phyloP scores from a whole-genome alignment of 2,888 invertebrate species.

The Morpho helenor region DNA sequence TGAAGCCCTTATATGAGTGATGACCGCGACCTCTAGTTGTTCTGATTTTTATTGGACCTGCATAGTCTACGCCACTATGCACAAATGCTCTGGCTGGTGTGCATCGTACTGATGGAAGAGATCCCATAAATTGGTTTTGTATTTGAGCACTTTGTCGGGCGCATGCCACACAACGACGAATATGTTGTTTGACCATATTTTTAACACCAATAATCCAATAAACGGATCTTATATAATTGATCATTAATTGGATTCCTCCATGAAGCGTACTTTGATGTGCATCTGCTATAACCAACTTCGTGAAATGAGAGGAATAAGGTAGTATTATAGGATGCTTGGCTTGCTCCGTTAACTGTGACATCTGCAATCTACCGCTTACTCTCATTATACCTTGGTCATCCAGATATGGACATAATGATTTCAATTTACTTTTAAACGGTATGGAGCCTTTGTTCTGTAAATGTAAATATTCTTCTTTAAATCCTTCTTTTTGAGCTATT shows the following conservation, averaged over 20 bases:
- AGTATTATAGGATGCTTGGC: constrained; percentile 31
- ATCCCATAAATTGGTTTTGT: neutral
- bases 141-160: neutral
- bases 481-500: constrained; percentile 11
- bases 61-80: neutral
- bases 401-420: constrained; percentile 28
- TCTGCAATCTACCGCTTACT: constrained; percentile 30
- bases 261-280: too few relatives aligned
- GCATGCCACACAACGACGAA: neutral
- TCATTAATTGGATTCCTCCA: constrained; percentile 15
- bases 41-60: constrained; percentile 8
- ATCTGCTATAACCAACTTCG: neutral
- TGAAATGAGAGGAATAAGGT: constrained; percentile 24
- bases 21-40: constrained; percentile 12
- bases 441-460: too few relatives aligned
- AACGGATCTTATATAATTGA: constrained; percentile 15
- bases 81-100: neutral
- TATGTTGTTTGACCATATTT: neutral
- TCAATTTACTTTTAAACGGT: constrained; percentile 12
- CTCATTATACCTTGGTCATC: constrained; percentile 25
- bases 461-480: neutral
- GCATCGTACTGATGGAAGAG: neutral
- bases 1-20: constrained; percentile 14
- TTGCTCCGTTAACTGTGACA: constrained; percentile 18
- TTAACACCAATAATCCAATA: neutral